Base-by-base conservation (phyloP, 2,797 vertebrate species). In the Phyllotis vaccarum region DNA sequence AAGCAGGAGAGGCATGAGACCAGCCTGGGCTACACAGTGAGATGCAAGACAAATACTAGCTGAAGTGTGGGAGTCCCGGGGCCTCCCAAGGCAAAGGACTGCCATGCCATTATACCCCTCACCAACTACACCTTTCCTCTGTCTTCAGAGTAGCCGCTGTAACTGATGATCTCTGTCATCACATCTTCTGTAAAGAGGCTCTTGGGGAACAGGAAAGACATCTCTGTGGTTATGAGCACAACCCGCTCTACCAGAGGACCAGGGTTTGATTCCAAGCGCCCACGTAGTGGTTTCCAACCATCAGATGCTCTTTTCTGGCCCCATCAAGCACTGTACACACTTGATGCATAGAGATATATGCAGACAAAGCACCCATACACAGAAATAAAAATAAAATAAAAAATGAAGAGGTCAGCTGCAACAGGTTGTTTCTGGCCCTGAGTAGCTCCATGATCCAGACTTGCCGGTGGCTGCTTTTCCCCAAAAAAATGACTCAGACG, bases 51-150 rank as follows among this genome's bases (percentile, higher is more conserved):
- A 37, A 83, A 82, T 62, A 56, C n/a, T 29, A 80, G 14, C 78
- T 56, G 43, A 31, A 0, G 37, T 62, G 43, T 43, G 27, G 58
- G 58, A 52, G 49, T 79, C 62, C 99, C 99, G 0, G 99, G 99
- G n/a, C 99, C 99, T 0, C 99, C 99, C 2, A 99, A 98, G 0
- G 99, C 98, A 97, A 99, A 99, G 0, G 99, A 98, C 98, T 99
- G 99, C 46, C 99, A 97, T 37, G 99, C 99, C 98, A 99, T 91
- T 99, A 99, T 99, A 5, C 99, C 99, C 0, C 99, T 99, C 46
- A 99, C 99, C 0, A 99, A 99, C 97, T 98, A 98, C 1, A 98
- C 98, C 98, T 98, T 96, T 14, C 90, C 16, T 58, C n/a, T 37
- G 22, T 34, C 68, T 40, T 13, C n/a, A 58, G 49, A 54, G 24